Conservation (phyloP, 2,888 invertebrate species). For the Liodrosophila aerea region DNA sequence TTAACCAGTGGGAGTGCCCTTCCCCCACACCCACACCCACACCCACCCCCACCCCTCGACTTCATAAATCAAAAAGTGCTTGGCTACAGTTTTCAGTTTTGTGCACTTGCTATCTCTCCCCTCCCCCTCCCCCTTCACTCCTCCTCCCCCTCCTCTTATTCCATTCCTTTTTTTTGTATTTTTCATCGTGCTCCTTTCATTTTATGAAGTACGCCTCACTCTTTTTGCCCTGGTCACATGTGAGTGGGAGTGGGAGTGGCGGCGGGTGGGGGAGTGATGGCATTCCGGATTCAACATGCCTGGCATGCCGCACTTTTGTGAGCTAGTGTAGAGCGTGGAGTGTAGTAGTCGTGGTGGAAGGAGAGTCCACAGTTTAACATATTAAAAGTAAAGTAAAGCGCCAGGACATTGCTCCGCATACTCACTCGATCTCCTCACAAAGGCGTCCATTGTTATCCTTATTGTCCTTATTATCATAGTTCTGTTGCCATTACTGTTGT, state of each 20-base stretch:
- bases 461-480: conserved; percentile 19
- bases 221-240: not conserved
- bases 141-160: not conserved
- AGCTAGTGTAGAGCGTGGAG: no score
- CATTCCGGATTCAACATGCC: conserved; percentile 65
- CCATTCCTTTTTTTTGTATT: conserved; percentile 17
- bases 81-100: conserved; percentile 76
- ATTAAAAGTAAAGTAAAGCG: conserved; percentile 68
- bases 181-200: conserved; percentile 33
- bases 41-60: conserved; percentile 5
- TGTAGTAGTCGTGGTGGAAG: no score
- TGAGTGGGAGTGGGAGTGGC: conserved; percentile 8
- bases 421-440: conserved; percentile 13
- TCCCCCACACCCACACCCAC: not conserved
- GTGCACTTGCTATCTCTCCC: conserved; percentile 67
- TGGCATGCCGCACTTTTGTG: conserved; percentile 71
- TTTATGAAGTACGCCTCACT: conserved; percentile 57
- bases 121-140: conserved; percentile 19
- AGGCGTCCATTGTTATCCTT: conserved; percentile 44
- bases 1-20: not conserved
- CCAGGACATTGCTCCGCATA: conserved; percentile 36
- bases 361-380: conserved; percentile 70
- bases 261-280: conserved; percentile 6
- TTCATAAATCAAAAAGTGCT: conserved; percentile 72
- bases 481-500: conserved; percentile 7